Conservation (phyloP, 2,888 invertebrate species). For the Athrips mouffetella region DNA sequence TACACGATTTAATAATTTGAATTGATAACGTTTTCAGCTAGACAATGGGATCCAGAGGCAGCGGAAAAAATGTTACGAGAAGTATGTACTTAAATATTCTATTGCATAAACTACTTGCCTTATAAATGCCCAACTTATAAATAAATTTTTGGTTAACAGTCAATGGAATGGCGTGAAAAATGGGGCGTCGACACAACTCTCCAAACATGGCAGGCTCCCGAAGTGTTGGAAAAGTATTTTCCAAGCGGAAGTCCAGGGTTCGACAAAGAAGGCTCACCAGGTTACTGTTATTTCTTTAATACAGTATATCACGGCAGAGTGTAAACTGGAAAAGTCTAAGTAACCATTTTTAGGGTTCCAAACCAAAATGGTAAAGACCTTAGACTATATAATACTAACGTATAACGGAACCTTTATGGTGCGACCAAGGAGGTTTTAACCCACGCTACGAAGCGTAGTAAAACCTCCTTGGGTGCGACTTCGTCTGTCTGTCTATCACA, state of each 20-base stretch:
- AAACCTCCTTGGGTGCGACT: too few relatives aligned
- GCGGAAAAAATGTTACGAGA: conserved; percentile 95
- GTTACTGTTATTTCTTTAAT: conserved; percentile 48
- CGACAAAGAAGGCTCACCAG: conserved; percentile 90
- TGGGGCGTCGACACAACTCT: conserved; percentile 86
- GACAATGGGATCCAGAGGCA: conserved; percentile 91
- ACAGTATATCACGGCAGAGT: not conserved
- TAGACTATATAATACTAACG: too few relatives aligned
- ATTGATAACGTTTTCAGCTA: conserved; percentile 73
- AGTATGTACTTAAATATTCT: conserved; percentile 78
- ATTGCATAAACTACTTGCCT: not conserved
- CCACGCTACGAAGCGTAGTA: too few relatives aligned
- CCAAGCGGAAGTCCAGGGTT: conserved; percentile 89
- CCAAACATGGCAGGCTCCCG: conserved; percentile 83
- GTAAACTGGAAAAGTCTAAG: too few relatives aligned
- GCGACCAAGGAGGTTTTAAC: too few relatives aligned
- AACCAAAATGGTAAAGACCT: too few relatives aligned
- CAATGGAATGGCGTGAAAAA: conserved; percentile 84
- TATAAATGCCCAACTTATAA: not conserved
- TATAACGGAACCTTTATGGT: too few relatives aligned
- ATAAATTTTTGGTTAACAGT: conserved; percentile 64
- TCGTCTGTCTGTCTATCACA: too few relatives aligned
- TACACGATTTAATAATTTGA: not conserved
- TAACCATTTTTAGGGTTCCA: too few relatives aligned
- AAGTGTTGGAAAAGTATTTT: conserved; percentile 83